Evolutionary conservation across 35 echinoderm and acorn worm species (phyloP).

Genomic region (Stichopus chloronotus): DNA sequence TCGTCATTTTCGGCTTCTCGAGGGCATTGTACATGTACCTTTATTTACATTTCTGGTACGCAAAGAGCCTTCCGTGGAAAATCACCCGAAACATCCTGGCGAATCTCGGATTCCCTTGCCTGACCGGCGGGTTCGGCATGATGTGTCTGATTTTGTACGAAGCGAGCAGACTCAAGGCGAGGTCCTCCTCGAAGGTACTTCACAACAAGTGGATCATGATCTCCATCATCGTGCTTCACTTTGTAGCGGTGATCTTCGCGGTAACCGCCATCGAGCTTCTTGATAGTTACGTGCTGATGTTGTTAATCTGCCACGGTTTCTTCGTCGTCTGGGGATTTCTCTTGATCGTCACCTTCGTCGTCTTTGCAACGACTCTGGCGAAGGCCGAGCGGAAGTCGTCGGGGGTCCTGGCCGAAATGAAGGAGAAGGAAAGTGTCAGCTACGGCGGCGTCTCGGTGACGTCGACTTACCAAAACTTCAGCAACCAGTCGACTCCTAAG

Average conservation of each 20-base stretch:
- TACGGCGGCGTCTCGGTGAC: not conserved
- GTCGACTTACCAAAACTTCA: not conserved
- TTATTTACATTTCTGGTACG: slow-evolving; percentile 52
- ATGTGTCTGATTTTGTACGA: slow-evolving; percentile 56
- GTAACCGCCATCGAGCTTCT: slow-evolving; percentile 46
- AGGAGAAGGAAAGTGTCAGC: not conserved
- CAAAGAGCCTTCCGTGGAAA: slow-evolving; percentile 5
- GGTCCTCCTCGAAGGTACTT: slow-evolving; percentile 25
- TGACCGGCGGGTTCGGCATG: slow-evolving; percentile 61
- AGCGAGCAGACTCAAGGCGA: slow-evolving; percentile 52
- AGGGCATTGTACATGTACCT: slow-evolving; percentile 62
- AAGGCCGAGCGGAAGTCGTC: slow-evolving; percentile 21
- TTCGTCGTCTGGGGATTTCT: slow-evolving; percentile 64
- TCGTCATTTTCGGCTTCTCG: slow-evolving; percentile 6
- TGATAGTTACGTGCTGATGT: slow-evolving; percentile 2
- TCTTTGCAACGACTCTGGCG: slow-evolving; percentile 23
- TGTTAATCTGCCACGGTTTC: slow-evolving; percentile 63
- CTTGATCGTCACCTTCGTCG: slow-evolving; percentile 10
- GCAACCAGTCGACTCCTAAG: not conserved
- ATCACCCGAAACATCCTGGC: slow-evolving; percentile 33
- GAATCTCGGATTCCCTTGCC: slow-evolving; percentile 56
- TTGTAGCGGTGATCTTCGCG: slow-evolving; percentile 32
- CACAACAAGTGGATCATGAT: not conserved
- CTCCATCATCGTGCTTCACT: slow-evolving; percentile 32
- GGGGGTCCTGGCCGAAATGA: slow-evolving; percentile 15